Evolutionary conservation across 2,797 vertebrate species (phyloP).

Genomic region (Acipenser oxyrinchus): DNA sequence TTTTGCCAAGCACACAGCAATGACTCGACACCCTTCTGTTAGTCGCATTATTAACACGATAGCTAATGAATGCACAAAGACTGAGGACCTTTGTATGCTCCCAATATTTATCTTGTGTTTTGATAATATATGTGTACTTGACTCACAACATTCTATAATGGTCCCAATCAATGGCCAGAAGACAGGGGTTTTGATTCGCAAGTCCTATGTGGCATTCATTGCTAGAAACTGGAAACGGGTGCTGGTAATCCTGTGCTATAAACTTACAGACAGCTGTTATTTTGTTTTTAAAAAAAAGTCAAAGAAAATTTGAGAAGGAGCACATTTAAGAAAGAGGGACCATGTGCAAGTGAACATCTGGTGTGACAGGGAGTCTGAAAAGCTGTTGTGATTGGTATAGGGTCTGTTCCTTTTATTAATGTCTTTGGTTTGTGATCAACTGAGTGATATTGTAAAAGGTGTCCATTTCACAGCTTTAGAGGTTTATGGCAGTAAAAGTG

Average conservation of each 20-base stretch:
- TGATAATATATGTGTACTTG: background rate
- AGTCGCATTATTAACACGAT: background rate
- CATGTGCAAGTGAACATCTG: conserved; percentile 8
- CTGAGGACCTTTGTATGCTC: background rate
- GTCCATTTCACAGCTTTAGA: background rate
- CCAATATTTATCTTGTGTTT: conserved; percentile 14
- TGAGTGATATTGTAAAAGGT: background rate
- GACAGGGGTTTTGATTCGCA: conserved; percentile 6
- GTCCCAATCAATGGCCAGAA: conserved; percentile 11
- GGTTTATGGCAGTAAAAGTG: too few relatives aligned
- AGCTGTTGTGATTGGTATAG: background rate
- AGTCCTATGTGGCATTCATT: conserved; percentile 8
- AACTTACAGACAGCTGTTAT: conserved; percentile 14
- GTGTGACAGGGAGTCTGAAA: background rate
- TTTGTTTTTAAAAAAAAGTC: conserved; percentile 4
- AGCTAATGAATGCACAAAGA: background rate
- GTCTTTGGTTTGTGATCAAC: background rate
- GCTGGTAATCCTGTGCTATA: conserved; percentile 10
- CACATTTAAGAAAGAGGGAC: background rate
- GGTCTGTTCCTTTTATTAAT: conserved; percentile 3
- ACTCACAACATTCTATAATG: background rate
- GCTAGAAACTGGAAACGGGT: conserved; percentile 11
- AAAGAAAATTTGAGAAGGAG: conserved; percentile 7
- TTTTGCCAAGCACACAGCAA: too few relatives aligned
- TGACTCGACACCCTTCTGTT: too few relatives aligned